Evolutionary conservation across 2,888 invertebrate genomes (phyloP).

Genomic region (Trypoxylon attenuatum): DNA sequence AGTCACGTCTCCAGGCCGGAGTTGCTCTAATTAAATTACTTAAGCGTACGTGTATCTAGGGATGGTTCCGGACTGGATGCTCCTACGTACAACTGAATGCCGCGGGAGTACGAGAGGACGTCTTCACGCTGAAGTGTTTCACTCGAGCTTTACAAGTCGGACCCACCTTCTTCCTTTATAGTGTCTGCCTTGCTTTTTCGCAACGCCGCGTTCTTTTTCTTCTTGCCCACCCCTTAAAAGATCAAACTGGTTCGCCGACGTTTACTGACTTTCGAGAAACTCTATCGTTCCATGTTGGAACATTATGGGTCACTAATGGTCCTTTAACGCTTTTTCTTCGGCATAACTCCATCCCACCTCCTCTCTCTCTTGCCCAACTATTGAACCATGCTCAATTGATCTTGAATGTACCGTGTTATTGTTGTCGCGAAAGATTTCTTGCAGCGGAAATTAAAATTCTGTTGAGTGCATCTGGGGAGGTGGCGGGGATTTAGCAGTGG

Average conservation of each 20-base stretch:
- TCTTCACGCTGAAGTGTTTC: constrained; percentile 59
- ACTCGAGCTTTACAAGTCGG: constrained; percentile 51
- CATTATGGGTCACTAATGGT: no score
- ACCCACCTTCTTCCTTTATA: constrained; percentile 10
- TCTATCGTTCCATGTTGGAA: no score
- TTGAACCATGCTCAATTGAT: no score
- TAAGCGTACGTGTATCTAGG: constrained; percentile 73
- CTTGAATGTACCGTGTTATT: neutral
- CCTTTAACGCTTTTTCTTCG: no score
- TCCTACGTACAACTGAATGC: constrained; percentile 59
- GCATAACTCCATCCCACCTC: no score
- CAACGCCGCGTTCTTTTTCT: neutral
- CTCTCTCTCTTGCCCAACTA: no score
- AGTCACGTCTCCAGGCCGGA: constrained; percentile 73
- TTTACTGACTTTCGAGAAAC: no score
- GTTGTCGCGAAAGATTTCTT: neutral
- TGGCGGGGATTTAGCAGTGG: constrained; percentile 38
- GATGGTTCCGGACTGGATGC: constrained; percentile 63
- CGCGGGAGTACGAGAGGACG: constrained; percentile 58
- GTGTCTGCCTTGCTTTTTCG: constrained; percentile 17
- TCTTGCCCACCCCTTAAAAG: neutral
- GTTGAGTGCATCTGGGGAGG: neutral
- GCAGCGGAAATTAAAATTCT: constrained; percentile 22
- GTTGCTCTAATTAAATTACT: constrained; percentile 75
- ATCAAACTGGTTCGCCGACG: neutral